These are phyloP conservation scores for Parnassius glacialis DNA, from an alignment of 2,888 invertebrate genomes.

Conservation along the genomic window DNA sequence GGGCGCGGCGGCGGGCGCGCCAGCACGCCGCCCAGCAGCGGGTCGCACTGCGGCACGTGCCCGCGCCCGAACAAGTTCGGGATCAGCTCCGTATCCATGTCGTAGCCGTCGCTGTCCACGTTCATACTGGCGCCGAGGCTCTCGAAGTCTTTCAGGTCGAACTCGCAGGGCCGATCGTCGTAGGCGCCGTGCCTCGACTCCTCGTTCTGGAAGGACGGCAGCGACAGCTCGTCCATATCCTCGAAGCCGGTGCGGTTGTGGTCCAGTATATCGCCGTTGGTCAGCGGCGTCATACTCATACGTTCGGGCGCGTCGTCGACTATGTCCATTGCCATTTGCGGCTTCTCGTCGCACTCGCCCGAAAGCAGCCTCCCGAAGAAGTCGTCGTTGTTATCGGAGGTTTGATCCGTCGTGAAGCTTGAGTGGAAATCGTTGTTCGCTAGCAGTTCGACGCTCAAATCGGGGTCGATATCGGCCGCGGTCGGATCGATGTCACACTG, in stretches of 20 bases:
- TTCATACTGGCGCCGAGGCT: conserved; percentile 83
- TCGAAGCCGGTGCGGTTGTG: conserved; percentile 60
- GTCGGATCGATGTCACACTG: conserved; percentile 44
- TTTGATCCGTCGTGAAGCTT: conserved; percentile 59
- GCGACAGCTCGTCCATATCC: conserved; percentile 69
- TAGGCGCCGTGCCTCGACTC: conserved; percentile 53
- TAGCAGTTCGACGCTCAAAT: conserved; percentile 43
- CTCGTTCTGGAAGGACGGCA: conserved; percentile 68
- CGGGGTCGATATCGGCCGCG: conserved; percentile 52
- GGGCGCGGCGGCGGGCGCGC: conserved; percentile 83
- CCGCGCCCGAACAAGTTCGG: conserved; percentile 74
- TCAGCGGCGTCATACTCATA: conserved; percentile 62
- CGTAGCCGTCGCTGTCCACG: conserved; percentile 79
- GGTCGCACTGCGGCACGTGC: conserved; percentile 83
- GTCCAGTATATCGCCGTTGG: conserved; percentile 68
- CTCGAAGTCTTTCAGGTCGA: conserved; percentile 83
- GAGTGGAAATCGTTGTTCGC: conserved; percentile 47
- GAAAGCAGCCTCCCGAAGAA: conserved; percentile 65
- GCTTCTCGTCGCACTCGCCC: conserved; percentile 49
- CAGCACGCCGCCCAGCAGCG: conserved; percentile 84
- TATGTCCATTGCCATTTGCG: conserved; percentile 63
- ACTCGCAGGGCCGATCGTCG: conserved; percentile 60
- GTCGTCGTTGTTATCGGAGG: conserved; percentile 60
- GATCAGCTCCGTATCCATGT: conserved; percentile 68
- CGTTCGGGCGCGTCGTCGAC: conserved; percentile 60